Conservation (phyloP, 1,140 invertebrate species). For the Drosophila leontia region DNA sequence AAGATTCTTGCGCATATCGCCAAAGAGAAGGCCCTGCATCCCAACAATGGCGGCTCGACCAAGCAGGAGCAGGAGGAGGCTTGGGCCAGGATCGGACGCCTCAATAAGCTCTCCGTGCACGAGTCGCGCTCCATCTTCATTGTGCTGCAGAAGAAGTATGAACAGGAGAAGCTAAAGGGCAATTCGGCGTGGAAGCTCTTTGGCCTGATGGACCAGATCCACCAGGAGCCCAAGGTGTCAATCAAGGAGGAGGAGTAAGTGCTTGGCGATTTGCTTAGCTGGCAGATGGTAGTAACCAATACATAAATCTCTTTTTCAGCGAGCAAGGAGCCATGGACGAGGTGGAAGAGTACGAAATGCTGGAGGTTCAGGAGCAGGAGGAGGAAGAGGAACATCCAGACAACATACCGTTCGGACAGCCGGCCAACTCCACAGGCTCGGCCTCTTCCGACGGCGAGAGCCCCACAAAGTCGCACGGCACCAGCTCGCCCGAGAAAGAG, state of each 20-base stretch:
- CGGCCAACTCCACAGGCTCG: slow-evolving; percentile 59
- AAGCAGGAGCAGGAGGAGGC: slow-evolving; percentile 81
- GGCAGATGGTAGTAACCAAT: not conserved
- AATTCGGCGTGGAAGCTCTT: slow-evolving; percentile 79
- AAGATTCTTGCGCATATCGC: slow-evolving; percentile 80
- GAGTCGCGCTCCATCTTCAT: slow-evolving; percentile 83
- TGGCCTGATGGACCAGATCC: slow-evolving; percentile 76
- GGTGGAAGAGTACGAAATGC: slow-evolving; percentile 80
- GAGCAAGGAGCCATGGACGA: slow-evolving; percentile 70
- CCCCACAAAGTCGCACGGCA: slow-evolving; percentile 72
- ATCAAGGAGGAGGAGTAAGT: slow-evolving; percentile 74
- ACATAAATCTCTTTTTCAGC: slow-evolving; percentile 11
- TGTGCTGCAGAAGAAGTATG: slow-evolving; percentile 81
- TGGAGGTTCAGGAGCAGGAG: slow-evolving; percentile 78
- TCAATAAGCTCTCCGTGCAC: slow-evolving; percentile 80
- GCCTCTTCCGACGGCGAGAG: slow-evolving; percentile 77
- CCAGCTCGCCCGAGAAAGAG: slow-evolving; percentile 74
- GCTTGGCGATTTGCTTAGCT: not conserved
- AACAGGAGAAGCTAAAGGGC: slow-evolving; percentile 76
- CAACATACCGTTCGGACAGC: slow-evolving; percentile 37
- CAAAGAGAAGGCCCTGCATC: slow-evolving; percentile 76
- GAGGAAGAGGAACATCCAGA: slow-evolving; percentile 62
- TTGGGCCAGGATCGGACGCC: slow-evolving; percentile 74
- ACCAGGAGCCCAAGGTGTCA: slow-evolving; percentile 62
- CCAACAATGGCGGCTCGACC: slow-evolving; percentile 67